Evolutionary conservation across 35 echinoderm and acorn worm genomes (phyloP).

Genomic region (Diadema setosum): DNA sequence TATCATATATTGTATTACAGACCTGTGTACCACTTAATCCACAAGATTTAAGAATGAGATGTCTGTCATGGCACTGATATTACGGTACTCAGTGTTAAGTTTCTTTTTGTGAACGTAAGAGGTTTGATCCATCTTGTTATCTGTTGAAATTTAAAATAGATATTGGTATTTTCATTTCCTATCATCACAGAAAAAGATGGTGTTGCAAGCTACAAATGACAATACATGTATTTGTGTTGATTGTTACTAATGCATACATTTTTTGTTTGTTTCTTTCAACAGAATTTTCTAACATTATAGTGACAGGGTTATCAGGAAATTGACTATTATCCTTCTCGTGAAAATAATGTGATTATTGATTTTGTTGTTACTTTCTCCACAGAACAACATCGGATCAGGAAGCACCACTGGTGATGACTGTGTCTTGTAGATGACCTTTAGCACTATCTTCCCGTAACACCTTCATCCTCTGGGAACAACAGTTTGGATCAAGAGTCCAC

Average conservation of each 20-base stretch:
- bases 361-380: not conserved
- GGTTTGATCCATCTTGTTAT: too few species aligned
- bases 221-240: not conserved
- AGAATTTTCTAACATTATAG: not conserved
- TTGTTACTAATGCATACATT: not conserved
- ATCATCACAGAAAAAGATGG: not conserved
- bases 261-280: not conserved
- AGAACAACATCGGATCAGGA: conserved; percentile 59
- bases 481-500: not conserved
- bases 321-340: not conserved
- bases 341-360: not conserved
- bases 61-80: too few species aligned
- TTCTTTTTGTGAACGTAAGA: too few species aligned
- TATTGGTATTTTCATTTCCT: too few species aligned
- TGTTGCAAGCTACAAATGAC: not conserved
- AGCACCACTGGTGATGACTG: conserved; percentile 59
- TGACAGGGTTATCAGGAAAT: not conserved
- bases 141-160: too few species aligned
- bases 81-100: too few species aligned
- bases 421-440: not conserved
- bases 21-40: too few species aligned
- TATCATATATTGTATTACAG: too few species aligned
- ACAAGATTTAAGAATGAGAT: too few species aligned
- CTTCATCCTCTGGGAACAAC: not conserved
- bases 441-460: not conserved